Evolutionary conservation across 2,113 vertebrate genomes (phyloP).

Genomic region (western clawed frog (Xenopus tropicalis)): UCB_Xtro_10.0 CM004446.2:36335501-36336000

Average conservation of each 20-base stretch:
- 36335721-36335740: not conserved
- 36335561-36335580: not conserved
- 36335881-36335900: slow-evolving; percentile 7
- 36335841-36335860: slow-evolving; percentile 5
- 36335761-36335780: not conserved
- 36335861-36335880: slow-evolving; percentile 15
- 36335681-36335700: not conserved
- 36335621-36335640: not conserved
- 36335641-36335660: not conserved
- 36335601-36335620: no score
- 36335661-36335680: not conserved
- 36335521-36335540: slow-evolving; percentile 10
- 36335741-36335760: not conserved
- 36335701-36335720: not conserved
- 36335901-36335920: not conserved
- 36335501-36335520: not conserved
- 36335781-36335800: no score
- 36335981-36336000: slow-evolving; percentile 31
- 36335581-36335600: no score
- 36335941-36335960: slow-evolving; percentile 10
- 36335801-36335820: no score
- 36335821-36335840: slow-evolving; percentile 7
- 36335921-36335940: slow-evolving; percentile 9
- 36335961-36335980: slow-evolving; percentile 32
- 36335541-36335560: slow-evolving; percentile 12